Conservation (phyloP, 2,113 vertebrate species). For the Casuarius casuarius region DNA sequence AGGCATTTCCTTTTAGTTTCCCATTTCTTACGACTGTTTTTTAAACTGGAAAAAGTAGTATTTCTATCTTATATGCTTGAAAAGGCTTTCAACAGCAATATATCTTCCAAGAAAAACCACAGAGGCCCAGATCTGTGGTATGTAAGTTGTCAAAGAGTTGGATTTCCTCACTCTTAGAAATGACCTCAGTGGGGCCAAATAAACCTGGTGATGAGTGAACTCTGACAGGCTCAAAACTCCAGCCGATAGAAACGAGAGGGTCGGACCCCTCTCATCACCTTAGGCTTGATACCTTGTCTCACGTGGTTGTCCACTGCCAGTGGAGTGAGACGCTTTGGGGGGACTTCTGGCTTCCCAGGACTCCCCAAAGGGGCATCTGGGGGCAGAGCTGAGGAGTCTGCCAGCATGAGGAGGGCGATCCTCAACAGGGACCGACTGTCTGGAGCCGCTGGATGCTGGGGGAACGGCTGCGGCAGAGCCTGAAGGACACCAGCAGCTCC, state of each 20-base stretch:
- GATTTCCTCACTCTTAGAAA: conserved; percentile 21
- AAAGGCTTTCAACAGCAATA: conserved; percentile 11
- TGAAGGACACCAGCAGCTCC: not conserved
- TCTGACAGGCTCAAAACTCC: conserved; percentile 14
- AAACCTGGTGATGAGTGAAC: conserved; percentile 13
- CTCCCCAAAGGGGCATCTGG: not conserved
- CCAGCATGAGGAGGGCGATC: not conserved
- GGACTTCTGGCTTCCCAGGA: not conserved
- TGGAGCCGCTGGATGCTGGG: rapidly evolving
- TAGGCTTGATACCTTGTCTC: not conserved
- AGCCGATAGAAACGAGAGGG: not conserved
- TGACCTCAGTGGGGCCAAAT: not conserved
- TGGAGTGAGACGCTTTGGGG: not conserved
- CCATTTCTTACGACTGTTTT: not conserved
- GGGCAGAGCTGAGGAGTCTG: not conserved
- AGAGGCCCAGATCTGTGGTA: not conserved
- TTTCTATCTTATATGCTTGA: not conserved
- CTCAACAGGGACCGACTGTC: rapidly evolving
- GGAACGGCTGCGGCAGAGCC: not conserved
- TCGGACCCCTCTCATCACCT: not conserved
- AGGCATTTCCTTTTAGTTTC: not conserved
- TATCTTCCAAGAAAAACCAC: conserved; percentile 19
- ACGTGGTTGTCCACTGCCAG: not conserved
- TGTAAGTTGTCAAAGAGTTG: not conserved
- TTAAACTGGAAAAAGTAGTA: not conserved